Evolutionary conservation across 2,113 vertebrate genomes (phyloP), one percentile per base, ranked within the genome.

Genomic region (Gallinago jamesoni): DNA sequence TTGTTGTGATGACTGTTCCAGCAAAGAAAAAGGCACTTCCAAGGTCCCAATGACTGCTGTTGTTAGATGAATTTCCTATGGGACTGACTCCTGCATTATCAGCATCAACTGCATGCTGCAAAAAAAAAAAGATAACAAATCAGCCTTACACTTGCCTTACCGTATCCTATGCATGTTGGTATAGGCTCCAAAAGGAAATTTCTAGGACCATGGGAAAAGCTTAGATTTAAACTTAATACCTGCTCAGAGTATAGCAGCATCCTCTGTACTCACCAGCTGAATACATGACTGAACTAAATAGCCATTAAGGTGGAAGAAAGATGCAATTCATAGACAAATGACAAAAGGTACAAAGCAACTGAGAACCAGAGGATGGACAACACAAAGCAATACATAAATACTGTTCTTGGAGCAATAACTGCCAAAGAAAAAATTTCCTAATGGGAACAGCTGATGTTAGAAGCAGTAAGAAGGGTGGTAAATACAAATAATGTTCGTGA

Each of bases 21-120:
- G 99, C 99, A 79, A 99, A 99, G 98, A 99, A 99, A 98, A 99
- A 99, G 96, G 99, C 98, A 97, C 99, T 99, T 97, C 99, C 98
- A 5, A 99, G 98, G 96, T 99, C 99, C 99, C 99, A 99, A 90
- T 99, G 98, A 85, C 99, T 99, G 97, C 98, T 99, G 92, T 98
- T 99, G 95, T 98, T 98, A 67, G 99, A 98, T 6, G 98, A 98
- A 94, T 99, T 98, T 97, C 99, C 99, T 43, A 99, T 93, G 1
- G 99, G 99, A 97, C 99, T 99, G 93, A 99, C 99, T 86, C 99
- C 99, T 14, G 99, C 99, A 3, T 98, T 99, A 90, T 99, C 98
- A 24, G 99, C 99, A 35, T 99, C 99, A 23, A 99, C 98, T 69
- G 99, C 98, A 86, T 98, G 99, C 99, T 99, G 98, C 77, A 95